phyloP scores from a whole-genome alignment of 92 coral and sea anemone genomes.

The Anthopleura xanthogrammica region DNA sequence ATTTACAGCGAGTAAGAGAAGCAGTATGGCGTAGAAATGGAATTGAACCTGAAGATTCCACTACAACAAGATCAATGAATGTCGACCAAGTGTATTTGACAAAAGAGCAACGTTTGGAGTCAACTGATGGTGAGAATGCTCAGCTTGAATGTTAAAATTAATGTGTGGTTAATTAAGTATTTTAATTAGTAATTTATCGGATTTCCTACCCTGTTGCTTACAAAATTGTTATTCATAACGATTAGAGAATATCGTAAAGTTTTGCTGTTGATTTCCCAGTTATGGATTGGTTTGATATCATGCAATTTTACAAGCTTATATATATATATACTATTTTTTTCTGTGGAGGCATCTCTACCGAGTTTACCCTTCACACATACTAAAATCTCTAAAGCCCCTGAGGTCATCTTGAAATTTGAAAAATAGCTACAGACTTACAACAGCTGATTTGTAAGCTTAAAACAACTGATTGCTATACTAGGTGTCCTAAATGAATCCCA shows the following conservation, averaged over 20 bases:
- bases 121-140: conserved; percentile 35
- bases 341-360: not conserved
- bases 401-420: too few species aligned
- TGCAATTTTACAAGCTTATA: too few species aligned
- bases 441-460: too few species aligned
- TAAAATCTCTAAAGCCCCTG: too few species aligned
- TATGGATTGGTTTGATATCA: not conserved
- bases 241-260: not conserved
- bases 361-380: too few species aligned
- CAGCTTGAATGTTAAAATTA: too few species aligned
- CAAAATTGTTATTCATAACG: not conserved
- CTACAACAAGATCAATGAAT: conserved; percentile 1
- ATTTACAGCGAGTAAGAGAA: conserved; percentile 78
- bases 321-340: not conserved
- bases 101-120: conserved; percentile 31
- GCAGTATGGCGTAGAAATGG: conserved; percentile 91
- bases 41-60: conserved; percentile 14
- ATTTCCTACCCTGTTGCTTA: not conserved
- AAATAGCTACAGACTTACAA: too few species aligned
- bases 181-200: not conserved
- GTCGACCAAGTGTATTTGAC: conserved; percentile 24
- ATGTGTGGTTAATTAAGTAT: not conserved
- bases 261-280: not conserved
- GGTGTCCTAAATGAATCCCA: too few species aligned
- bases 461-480: too few species aligned